These are phyloP conservation scores for Liodrosophila aerea DNA, from an alignment of 2,888 invertebrate species.

Conservation along the genomic window DNA sequence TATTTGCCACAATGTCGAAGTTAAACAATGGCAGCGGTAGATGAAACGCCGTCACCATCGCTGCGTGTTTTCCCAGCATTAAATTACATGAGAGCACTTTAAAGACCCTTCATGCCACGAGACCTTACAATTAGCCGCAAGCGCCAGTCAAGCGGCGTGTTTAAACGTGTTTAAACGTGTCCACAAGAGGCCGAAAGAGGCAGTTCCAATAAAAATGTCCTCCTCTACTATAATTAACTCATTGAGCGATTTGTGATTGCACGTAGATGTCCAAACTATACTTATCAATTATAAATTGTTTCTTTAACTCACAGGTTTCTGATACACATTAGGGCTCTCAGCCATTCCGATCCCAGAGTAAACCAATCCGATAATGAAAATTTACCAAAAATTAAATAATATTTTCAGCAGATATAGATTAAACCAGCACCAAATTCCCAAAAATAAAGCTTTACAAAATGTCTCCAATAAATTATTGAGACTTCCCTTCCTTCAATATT, in stretches of 20 bases:
- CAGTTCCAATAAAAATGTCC: conserved; percentile 18
- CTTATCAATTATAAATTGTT: conserved; percentile 1
- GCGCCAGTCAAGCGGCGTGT: not conserved
- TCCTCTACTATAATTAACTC: conserved; percentile 36
- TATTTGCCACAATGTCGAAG: conserved; percentile 48
- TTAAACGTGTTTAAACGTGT: conserved; percentile 3
- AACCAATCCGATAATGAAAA: too few relatives aligned
- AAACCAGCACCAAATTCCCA: too few relatives aligned
- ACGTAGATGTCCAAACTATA: conserved; percentile 1
- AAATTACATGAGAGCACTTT: conserved; percentile 50
- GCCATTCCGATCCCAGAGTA: too few relatives aligned
- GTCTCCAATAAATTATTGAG: too few relatives aligned
- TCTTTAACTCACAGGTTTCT: too few relatives aligned
- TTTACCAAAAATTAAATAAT: too few relatives aligned
- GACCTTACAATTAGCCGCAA: conserved; percentile 18
- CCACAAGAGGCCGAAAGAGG: conserved; percentile 8
- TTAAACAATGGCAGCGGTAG: conserved; percentile 27
- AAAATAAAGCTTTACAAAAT: too few relatives aligned
- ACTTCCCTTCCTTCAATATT: too few relatives aligned
- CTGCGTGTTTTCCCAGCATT: conserved; percentile 52
- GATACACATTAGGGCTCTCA: too few relatives aligned
- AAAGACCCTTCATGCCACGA: conserved; percentile 20
- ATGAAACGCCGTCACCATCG: not conserved
- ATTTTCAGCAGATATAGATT: too few relatives aligned
- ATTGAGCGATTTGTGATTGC: conserved; percentile 23